Conservation (phyloP, 2,797 vertebrate genomes). For the Myotis planiceps region DNA sequence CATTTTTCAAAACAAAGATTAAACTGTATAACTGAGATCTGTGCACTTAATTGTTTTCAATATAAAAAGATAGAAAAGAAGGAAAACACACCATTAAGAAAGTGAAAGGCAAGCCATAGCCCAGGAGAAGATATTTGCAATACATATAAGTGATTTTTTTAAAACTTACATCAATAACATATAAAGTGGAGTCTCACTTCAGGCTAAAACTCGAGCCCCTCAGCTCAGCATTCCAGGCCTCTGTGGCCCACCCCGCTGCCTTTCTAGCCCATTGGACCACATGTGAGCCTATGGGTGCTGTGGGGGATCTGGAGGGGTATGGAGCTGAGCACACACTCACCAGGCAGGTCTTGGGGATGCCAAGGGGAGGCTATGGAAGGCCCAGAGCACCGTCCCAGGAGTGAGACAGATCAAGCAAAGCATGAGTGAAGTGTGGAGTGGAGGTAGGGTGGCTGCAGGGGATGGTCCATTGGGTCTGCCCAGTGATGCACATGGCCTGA, state of each 20-base stretch:
- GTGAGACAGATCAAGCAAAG: not conserved
- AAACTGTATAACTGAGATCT: not conserved
- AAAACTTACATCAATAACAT: not conserved
- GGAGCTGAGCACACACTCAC: not conserved
- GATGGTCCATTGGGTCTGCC: not conserved
- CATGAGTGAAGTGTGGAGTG: not conserved
- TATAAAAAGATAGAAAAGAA: not conserved
- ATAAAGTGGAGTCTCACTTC: not conserved
- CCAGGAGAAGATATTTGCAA: not conserved
- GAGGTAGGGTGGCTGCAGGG: not conserved
- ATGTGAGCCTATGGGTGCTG: not conserved
- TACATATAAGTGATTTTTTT: not conserved
- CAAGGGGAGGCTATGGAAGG: not conserved
- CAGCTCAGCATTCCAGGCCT: not conserved
- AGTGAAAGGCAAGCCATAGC: not conserved
- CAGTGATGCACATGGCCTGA: not conserved
- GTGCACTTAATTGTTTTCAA: not conserved
- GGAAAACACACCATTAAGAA: not conserved
- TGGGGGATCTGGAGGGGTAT: not conserved
- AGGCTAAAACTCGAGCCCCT: not conserved
- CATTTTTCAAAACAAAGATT: not conserved
- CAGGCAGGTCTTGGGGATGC: not conserved
- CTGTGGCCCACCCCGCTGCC: not conserved
- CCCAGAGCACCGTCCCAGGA: accelerated
- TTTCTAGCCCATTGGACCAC: not conserved